These are phyloP conservation scores for Drosophila truncata DNA, from an alignment of 1,140 invertebrate species.

Conservation along the genomic window DNA sequence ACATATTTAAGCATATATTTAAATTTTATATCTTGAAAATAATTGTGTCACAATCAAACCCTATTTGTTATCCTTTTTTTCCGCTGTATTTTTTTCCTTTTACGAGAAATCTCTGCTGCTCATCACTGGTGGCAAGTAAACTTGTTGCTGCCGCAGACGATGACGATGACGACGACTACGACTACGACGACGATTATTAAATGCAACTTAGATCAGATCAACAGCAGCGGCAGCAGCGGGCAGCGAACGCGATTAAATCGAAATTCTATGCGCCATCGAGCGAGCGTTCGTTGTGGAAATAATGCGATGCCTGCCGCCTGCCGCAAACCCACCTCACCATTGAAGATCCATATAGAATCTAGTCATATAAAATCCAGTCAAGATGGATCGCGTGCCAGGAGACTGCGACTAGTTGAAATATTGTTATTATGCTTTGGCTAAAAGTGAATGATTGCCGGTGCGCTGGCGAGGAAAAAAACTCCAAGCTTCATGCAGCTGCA, in stretches of 20 bases:
- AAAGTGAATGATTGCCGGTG: conserved; percentile 79
- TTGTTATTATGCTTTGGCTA: conserved; percentile 82
- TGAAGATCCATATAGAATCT: conserved; percentile 5
- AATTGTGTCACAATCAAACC: no score
- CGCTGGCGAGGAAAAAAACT: conserved; percentile 2
- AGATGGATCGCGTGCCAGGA: conserved; percentile 81
- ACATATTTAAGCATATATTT: no score
- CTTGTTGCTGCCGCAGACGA: conserved; percentile 62
- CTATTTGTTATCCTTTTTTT: background rate
- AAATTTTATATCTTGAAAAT: no score
- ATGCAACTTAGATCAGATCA: conserved; percentile 82
- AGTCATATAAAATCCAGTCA: conserved; percentile 35
- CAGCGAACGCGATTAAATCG: conserved; percentile 77
- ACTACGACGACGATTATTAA: conserved; percentile 74
- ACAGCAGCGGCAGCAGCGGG: conserved; percentile 34
- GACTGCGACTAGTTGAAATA: conserved; percentile 82
- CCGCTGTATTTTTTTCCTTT: background rate
- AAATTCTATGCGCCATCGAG: conserved; percentile 75
- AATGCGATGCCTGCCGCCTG: conserved; percentile 18
- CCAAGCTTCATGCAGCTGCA: conserved; percentile 52
- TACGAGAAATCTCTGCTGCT: background rate
- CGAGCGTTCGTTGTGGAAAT: conserved; percentile 24
- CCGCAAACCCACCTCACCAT: background rate
- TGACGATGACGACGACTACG: conserved; percentile 35
- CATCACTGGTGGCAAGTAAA: conserved; percentile 56